Base-by-base conservation (phyloP, 2,113 vertebrate species). In the Cettia cetti region DNA sequence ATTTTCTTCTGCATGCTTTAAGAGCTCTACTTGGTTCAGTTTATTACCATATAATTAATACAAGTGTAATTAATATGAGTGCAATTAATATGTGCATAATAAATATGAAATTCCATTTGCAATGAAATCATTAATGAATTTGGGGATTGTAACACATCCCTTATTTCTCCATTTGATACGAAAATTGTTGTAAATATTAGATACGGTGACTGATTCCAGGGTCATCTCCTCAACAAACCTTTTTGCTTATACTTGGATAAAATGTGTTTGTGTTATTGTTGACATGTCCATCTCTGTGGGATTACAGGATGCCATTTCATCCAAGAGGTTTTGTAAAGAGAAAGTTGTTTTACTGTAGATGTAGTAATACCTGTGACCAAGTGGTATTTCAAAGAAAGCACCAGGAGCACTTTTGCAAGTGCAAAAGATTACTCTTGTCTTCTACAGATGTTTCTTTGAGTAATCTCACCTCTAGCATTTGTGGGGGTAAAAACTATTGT, bases 11-110 rank as follows among this genome's bases (percentile, higher is more conserved):
- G 50, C 23, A 40, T 57, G 79, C 75, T 95, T 82, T 90, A 88
- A 79, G 74, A 87, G 16, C 20, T 86, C 70, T 76, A 76, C 40
- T 83, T 11, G 1, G 17, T 76, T 93, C 47, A 66, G 60, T 91
- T 90, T 76, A 95, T 91, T 96, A 64, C 53, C 35, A 84, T 79
- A 47, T 75, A 93, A 86, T 92, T 90, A 95, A 81, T 82, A 76
- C 61, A 9, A 76, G 59, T 0, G 1, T n/a, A 92, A 94, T 96
- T 94, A 89, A 92, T 49, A 83, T 11, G 40, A 87, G 28, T 31
- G 39, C 40, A 95, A 93, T 96, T 95, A 94, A 82, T 84, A 82
- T 54, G 30, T 42, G 30, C 1, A 2, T 60, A 90, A 90, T 92
- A 93, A 92, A 89, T 22, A 79, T 10, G 57, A 90, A 33, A 79